A percentile compares a stretch with the other conserved stretches of the same genome.
These are phyloP conservation scores for Drepanosiphum platanoidis DNA, from an alignment of 2,888 invertebrate genomes.

Conservation along the genomic window DNA sequence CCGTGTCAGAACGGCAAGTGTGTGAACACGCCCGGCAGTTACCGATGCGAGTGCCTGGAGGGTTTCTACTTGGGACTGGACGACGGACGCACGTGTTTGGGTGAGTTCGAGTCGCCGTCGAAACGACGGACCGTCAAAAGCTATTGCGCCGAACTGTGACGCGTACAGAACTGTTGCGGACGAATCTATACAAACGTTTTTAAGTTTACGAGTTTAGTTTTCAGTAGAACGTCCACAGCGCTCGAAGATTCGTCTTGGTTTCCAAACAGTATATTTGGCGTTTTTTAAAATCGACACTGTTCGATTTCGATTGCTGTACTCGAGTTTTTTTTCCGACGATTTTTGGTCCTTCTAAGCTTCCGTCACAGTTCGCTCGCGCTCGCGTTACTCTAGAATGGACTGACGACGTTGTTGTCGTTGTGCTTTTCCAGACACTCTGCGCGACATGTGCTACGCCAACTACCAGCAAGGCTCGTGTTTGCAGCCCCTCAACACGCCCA, in stretches of 20 bases:
- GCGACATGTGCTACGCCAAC: slow-evolving; percentile 83
- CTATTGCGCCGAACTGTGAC: neutral
- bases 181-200: no score
- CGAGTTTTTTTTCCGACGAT: no score
- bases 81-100: slow-evolving; percentile 82
- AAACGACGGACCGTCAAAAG: neutral
- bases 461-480: slow-evolving; percentile 81
- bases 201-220: no score
- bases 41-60: slow-evolving; percentile 75
- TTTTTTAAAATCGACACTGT: no score
- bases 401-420: neutral
- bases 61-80: slow-evolving; percentile 79
- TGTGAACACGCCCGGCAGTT: slow-evolving; percentile 77
- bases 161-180: neutral
- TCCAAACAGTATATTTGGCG: no score
- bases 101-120: slow-evolving; percentile 65
- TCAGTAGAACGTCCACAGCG: no score
- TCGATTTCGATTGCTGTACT: no score
- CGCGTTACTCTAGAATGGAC: no score
- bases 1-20: slow-evolving; percentile 78
- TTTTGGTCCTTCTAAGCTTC: no score
- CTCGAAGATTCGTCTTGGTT: no score
- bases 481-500: slow-evolving; percentile 78
- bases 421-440: slow-evolving; percentile 77
- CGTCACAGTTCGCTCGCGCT: no score